Base-by-base conservation (phyloP, 2,797 vertebrate species). In the Numenius phaeopus region DNA sequence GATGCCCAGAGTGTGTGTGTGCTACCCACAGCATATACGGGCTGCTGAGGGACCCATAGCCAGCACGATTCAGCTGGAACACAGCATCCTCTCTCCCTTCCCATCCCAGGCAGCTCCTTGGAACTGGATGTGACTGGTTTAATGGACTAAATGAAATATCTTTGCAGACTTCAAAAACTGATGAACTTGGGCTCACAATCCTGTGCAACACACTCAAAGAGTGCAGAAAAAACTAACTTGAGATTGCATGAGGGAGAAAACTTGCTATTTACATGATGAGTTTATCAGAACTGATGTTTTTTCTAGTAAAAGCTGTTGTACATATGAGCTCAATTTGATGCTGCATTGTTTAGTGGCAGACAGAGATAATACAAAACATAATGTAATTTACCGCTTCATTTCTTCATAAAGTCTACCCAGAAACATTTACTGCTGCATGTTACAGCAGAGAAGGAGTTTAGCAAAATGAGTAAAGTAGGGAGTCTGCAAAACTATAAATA, bases 331-430 rank as follows among this genome's bases (percentile, higher is more conserved):
- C 93, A 92, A 94, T 90, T 95, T 95, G 91, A 97, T 86, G 62
- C 27, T 86, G 75, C 57, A 94, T 72, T 87, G 87, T 97, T 92
- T 95, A 97, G 90, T 30, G 49, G 92, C 93, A 92, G 72, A 91
- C 78, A 96, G 92, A 95, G 93, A 97, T 96, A 96, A 97, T 95
- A 95, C 76, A 95, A 97, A 96, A 97, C 96, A 96, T 96, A 98
- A 96, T 94, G 81, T 59, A 95, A 97, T 91, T 95, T 97, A 94
- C 62, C 42, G 89, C 83, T 93, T 85, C 88, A 93, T 94, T 97
- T 94, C 78, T 94, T 96, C 93, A 89, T 97, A 88, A 97, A 96
- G 94, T 87, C 92, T 94, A 91, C 95, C 81, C 87, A 93, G 87
- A 90, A 93, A 96, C 82, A 89, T 75, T 92, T 93, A 87, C 80